phyloP scores from a whole-genome alignment of 2,888 invertebrate genomes.

The Peribatodes rhomboidaria region DNA sequence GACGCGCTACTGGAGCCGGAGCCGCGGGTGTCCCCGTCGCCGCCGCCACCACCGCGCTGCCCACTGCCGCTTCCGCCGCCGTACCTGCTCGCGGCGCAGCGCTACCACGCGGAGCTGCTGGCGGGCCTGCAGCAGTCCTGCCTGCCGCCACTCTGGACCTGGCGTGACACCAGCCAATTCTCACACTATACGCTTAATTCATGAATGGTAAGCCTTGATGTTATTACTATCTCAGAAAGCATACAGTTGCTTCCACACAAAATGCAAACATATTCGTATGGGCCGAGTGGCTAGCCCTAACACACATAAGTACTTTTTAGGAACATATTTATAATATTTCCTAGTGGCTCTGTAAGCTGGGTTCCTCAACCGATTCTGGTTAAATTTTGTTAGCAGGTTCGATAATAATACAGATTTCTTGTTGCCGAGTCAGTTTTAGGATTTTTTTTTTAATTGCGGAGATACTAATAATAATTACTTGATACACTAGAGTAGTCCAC shows the following conservation, averaged over 20 bases:
- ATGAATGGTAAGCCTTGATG: constrained; percentile 75
- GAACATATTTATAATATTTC: no score
- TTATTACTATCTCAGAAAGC: not conserved
- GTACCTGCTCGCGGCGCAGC: constrained; percentile 78
- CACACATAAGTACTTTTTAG: no score
- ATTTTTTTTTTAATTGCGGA: no score
- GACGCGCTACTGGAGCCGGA: constrained; percentile 72
- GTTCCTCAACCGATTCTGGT: no score
- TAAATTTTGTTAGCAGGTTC: no score
- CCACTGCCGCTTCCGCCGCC: constrained; percentile 74
- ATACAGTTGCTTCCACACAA: not conserved
- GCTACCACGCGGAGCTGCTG: constrained; percentile 82
- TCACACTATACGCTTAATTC: constrained; percentile 85
- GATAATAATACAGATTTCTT: no score
- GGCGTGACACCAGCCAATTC: constrained; percentile 82
- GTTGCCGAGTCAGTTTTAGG: no score
- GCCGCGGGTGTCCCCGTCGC: constrained; percentile 63
- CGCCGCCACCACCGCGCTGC: constrained; percentile 67
- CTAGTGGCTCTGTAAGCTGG: no score
- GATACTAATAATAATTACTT: no score
- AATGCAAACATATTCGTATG: no score
- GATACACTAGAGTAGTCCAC: no score
- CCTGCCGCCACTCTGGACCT: constrained; percentile 81
- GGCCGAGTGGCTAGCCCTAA: no score
- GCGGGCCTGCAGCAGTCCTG: constrained; percentile 81